Conservation (phyloP, 2,888 invertebrate genomes). For the Desoria tigrina region DNA sequence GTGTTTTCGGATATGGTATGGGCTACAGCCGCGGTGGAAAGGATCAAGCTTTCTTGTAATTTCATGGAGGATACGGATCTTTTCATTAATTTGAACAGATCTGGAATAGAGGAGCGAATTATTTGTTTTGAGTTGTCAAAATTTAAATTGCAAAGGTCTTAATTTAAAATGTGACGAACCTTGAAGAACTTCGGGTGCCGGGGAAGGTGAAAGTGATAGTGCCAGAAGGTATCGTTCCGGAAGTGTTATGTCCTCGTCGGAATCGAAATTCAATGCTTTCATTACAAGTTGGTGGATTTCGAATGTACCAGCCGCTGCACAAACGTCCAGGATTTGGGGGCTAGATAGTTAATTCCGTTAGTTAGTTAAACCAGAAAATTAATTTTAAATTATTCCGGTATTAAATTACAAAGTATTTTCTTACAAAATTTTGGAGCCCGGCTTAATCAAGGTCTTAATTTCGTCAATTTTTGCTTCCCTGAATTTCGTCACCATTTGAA, state of each 20-base stretch:
- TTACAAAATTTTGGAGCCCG: slow-evolving; percentile 54
- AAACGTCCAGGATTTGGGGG: slow-evolving; percentile 68
- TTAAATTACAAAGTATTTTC: slow-evolving; percentile 32
- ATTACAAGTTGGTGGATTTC: slow-evolving; percentile 70
- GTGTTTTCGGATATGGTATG: slow-evolving; percentile 54
- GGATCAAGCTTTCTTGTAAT: slow-evolving; percentile 67
- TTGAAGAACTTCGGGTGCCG: slow-evolving; percentile 62
- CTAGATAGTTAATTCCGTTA: slow-evolving; percentile 55
- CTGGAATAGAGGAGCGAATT: slow-evolving; percentile 50
- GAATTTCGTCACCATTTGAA: slow-evolving; percentile 66
- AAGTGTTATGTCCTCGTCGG: slow-evolving; percentile 62
- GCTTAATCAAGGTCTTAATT: slow-evolving; percentile 63
- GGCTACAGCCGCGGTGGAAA: slow-evolving; percentile 68
- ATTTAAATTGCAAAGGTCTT: not conserved
- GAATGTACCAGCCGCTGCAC: slow-evolving; percentile 70
- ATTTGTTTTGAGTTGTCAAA: not conserved
- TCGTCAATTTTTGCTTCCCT: slow-evolving; percentile 65
- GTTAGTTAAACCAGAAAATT: slow-evolving; percentile 3
- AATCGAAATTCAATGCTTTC: slow-evolving; percentile 64
- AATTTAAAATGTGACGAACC: slow-evolving; percentile 52
- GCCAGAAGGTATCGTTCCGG: slow-evolving; percentile 75
- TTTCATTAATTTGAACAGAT: slow-evolving; percentile 59
- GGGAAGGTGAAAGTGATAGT: slow-evolving; percentile 68
- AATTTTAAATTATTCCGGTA: not conserved
- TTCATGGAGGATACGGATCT: slow-evolving; percentile 62